Conservation (phyloP, 2,113 vertebrate species). For the Phalacrocorax carbo region DNA sequence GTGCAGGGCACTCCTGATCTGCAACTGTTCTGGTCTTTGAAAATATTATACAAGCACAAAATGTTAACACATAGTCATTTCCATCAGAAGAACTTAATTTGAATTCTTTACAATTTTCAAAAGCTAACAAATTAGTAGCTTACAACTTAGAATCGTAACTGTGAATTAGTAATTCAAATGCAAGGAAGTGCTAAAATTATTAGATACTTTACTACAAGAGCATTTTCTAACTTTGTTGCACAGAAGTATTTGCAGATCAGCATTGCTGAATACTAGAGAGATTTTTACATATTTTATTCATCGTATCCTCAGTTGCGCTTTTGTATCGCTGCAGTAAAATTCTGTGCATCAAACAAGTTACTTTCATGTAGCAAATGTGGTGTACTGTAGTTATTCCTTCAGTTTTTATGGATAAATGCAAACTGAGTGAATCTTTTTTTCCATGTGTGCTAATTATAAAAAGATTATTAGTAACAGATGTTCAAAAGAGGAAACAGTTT, state of each 20-base stretch:
- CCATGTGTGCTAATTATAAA: constrained; percentile 40
- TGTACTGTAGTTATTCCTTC: constrained; percentile 62
- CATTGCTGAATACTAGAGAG: constrained; percentile 74
- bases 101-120: constrained; percentile 15
- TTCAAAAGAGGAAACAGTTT: not conserved
- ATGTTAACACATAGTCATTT: not conserved
- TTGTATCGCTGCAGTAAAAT: constrained; percentile 73
- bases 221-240: constrained; percentile 73
- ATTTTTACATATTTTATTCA: constrained; percentile 46
- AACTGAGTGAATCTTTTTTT: constrained; percentile 81
- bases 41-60: constrained; percentile 18
- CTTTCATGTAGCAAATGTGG: constrained; percentile 66
- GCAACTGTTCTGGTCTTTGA: constrained; percentile 74
- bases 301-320: constrained; percentile 69
- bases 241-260: constrained; percentile 82
- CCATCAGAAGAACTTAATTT: constrained; percentile 15
- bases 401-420: constrained; percentile 71
- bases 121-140: constrained; percentile 12
- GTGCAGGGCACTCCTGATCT: constrained; percentile 90
- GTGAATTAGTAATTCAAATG: not conserved
- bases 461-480: not conserved
- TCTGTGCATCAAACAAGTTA: constrained; percentile 80
- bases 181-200: constrained; percentile 18
- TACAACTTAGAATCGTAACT: not conserved
- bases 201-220: not conserved